Percentiles rank a stretch among this genome's conserved stretches.
These are phyloP conservation scores for Exephanes ischioxanthus DNA, from an alignment of 2,888 invertebrate species.

Conservation along the genomic window DNA sequence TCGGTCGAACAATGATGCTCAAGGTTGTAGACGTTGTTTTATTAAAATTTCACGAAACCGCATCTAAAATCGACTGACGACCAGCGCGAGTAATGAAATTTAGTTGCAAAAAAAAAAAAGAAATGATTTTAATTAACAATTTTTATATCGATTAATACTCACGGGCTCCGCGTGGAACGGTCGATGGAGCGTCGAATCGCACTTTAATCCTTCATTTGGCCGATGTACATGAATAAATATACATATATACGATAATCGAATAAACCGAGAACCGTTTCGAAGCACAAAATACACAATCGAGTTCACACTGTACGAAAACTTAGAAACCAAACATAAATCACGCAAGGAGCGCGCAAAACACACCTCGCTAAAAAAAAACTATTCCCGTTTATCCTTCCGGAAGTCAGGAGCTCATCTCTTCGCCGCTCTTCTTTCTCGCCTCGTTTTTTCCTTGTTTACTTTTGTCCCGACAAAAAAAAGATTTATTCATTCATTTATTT, in stretches of 20 bases:
- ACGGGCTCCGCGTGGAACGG: conserved; percentile 45
- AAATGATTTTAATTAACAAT: background rate
- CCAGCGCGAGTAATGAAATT: background rate
- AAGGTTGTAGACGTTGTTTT: background rate
- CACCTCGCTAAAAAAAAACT: conserved; percentile 44
- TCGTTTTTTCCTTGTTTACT: conserved; percentile 11
- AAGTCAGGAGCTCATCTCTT: conserved; percentile 65
- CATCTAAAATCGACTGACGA: background rate
- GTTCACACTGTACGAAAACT: conserved; percentile 33
- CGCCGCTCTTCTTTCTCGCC: conserved; percentile 12
- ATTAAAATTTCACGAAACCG: background rate
- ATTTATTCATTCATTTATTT: background rate
- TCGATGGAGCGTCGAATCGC: conserved; percentile 52
- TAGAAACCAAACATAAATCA: conserved; percentile 26
- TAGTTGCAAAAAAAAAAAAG: background rate
- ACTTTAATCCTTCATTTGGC: conserved; percentile 66
- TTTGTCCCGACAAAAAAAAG: background rate
- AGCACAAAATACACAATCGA: conserved; percentile 46
- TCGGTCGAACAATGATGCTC: background rate
- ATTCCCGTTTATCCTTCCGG: conserved; percentile 34
- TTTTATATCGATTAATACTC: conserved; percentile 16
- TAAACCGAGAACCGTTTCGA: conserved; percentile 40
- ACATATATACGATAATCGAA: conserved; percentile 17
- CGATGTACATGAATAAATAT: conserved; percentile 1
- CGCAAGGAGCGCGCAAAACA: conserved; percentile 20